Evolutionary conservation across 2,113 vertebrate genomes (phyloP).

Genomic region (Silurus asotus): DNA sequence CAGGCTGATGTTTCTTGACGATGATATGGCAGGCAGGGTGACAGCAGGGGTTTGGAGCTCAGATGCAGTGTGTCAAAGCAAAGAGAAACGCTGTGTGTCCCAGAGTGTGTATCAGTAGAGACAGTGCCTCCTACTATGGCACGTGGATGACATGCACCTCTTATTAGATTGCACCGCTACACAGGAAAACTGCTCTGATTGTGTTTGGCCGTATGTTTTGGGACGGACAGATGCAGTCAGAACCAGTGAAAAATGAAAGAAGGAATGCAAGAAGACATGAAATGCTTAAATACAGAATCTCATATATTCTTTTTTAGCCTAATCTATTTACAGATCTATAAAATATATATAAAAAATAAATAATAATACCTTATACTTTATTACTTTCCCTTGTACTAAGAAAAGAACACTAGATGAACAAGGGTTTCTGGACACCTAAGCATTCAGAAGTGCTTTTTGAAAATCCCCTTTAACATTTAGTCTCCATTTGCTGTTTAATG

Average conservation of each 20-base stretch:
- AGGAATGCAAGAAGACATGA: not conserved
- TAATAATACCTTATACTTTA: too few relatives aligned
- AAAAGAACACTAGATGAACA: too few relatives aligned
- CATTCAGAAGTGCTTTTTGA: too few relatives aligned
- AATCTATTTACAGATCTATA: too few relatives aligned
- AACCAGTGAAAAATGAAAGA: not conserved
- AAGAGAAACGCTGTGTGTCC: slow-evolving; percentile 11
- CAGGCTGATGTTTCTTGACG: slow-evolving; percentile 47
- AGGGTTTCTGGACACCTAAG: too few relatives aligned
- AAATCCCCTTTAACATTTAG: too few relatives aligned
- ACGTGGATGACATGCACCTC: slow-evolving; percentile 1
- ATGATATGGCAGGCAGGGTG: slow-evolving; percentile 51
- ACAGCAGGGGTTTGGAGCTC: slow-evolving; percentile 55
- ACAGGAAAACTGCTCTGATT: slow-evolving; percentile 16
- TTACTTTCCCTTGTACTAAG: too few relatives aligned
- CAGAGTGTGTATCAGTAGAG: slow-evolving; percentile 23
- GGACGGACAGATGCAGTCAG: slow-evolving; percentile 14
- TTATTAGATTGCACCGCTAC: not conserved
- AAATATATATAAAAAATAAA: too few relatives aligned
- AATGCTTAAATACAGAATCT: not conserved
- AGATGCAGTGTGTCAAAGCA: slow-evolving; percentile 43
- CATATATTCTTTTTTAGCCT: not conserved
- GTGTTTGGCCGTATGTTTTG: slow-evolving; percentile 8
- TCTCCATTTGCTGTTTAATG: too few relatives aligned
- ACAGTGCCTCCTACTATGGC: slow-evolving; percentile 16